Evolutionary conservation across 2,797 vertebrate species (phyloP), one percentile per base, ranked within the genome.

Genomic region (Percopsis omiscomaycus): DNA sequence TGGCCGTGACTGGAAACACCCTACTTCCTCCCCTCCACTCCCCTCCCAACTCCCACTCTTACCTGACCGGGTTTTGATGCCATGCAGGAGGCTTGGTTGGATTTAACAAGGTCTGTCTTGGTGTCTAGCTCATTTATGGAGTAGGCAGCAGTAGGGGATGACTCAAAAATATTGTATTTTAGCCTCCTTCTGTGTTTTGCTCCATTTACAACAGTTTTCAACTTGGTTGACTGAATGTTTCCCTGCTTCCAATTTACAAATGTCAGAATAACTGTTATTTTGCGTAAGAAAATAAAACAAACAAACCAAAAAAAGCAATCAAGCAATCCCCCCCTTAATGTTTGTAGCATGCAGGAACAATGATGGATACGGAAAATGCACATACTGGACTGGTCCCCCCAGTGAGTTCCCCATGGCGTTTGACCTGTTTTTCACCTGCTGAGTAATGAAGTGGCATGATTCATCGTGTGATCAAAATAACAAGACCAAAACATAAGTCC

Each of bases 1-100:
- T 69, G 67, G 65, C 71, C 78, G 52, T 79, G 82, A 83, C 84
- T 88, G 80, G 74, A 75, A 87, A 86, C 72, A 63, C 75, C 67
- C 66, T 59, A 69, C 64, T 68, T 66, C 59, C 49, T 45, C 28
- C 51, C 8, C 55, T 15, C 44, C 3, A 28, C 22, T n/a, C 47
- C 14, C 13, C 1, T 42, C 32, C 61, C 50, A 67, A 64, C 11
- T 66, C 53, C 37, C 51, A 60, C 55, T 66, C 75, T 73, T 61
- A 80, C 64, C 81, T 76, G 73, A 81, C 77, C 66, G 52, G 67
- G 75, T 70, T 79, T 74, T 73, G 54, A 32, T 78, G 71, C 62
- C 51, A 57, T 66, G 55, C 71, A 53, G 52, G 12, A 68, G 57
- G 55, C 55, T 61, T 57, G 44, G 51, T 65, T 13, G 37, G 68